Base-by-base conservation (phyloP, 2,797 vertebrate species). In the Chromobotia macracanthus region DNA sequence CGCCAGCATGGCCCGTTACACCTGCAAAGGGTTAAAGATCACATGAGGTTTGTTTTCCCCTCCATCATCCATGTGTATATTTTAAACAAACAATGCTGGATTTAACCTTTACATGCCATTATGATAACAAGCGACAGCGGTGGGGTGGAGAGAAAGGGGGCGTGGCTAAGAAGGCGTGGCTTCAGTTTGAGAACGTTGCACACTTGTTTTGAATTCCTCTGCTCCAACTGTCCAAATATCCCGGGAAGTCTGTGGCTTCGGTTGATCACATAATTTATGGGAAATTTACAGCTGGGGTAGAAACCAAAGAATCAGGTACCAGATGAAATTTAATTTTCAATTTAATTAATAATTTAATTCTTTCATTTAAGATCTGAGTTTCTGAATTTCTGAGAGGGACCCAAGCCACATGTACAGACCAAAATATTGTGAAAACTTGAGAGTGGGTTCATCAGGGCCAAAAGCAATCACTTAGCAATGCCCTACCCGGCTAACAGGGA, bases 191-290 rank as follows among this genome's bases (percentile, higher is more conserved):
- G 48, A 87, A 84, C 80, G 55, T 58, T 83, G 84, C 79, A 11
- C 72, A 86, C 71, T 90, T 92, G 92, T 92, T 94, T 91, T 90
- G 91, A 91, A 94, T 93, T 93, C 91, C 90, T 88, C 77, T 16
- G 25, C 85, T 83, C 88, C 92, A 92, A 91, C 92, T 92, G 91
- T 92, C 89, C 88, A 86, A 93, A 92, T 89, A 90, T 84, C 35
- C 77, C 3, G 44, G 64, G 48, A 83, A 56, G 56, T 18, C 41
- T n/a, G 51, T 23, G 15, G 19, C 64, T 79, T 21, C 53, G 25
- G 25, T 72, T 70, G 11, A 79, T 81, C 58, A 21, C 51, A 71
- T 63, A 56, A 10, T 55, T 44, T 21, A 25, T 69, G 83, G 82
- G 75, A 87, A 88, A 89, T 88, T 77, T 84, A 87, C 82, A 77